Evolutionary conservation across 2,113 vertebrate species (phyloP).

Genomic region (Antechinus stuartii): DNA sequence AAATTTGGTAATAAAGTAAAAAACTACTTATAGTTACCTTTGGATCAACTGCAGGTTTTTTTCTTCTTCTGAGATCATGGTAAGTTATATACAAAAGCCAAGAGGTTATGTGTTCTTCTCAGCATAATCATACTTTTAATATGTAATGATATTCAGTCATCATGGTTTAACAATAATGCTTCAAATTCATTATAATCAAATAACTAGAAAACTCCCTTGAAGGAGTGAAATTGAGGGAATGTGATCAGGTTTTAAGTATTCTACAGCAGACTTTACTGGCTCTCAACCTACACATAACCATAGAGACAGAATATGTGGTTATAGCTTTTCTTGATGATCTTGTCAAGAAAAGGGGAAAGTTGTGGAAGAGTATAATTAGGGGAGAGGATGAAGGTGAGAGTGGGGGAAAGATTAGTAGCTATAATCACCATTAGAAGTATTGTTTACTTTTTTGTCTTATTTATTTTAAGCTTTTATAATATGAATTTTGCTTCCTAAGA

Average conservation of each 20-base stretch:
- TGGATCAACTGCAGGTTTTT: not conserved
- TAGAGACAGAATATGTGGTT: not conserved
- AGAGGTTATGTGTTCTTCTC: not conserved
- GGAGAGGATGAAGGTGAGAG: no score
- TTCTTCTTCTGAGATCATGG: not conserved
- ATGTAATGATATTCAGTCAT: not conserved
- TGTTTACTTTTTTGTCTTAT: not conserved
- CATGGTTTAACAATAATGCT: not conserved
- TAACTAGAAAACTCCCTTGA: not conserved
- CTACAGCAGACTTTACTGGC: not conserved
- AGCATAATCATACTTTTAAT: not conserved
- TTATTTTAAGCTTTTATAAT: not conserved
- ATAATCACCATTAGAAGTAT: not conserved
- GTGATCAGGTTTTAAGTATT: not conserved
- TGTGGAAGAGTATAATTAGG: not conserved
- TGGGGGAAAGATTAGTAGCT: not conserved
- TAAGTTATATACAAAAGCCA: not conserved
- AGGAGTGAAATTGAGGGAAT: not conserved
- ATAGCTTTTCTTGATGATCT: not conserved
- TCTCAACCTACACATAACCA: not conserved
- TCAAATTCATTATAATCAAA: not conserved
- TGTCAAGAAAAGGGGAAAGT: not conserved
- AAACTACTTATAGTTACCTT: not conserved
- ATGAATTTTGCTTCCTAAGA: not conserved
- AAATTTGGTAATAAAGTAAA: not conserved